These are phyloP conservation scores for Dryobotodes eremita DNA, from an alignment of 2,888 invertebrate species.

Conservation along the genomic window DNA sequence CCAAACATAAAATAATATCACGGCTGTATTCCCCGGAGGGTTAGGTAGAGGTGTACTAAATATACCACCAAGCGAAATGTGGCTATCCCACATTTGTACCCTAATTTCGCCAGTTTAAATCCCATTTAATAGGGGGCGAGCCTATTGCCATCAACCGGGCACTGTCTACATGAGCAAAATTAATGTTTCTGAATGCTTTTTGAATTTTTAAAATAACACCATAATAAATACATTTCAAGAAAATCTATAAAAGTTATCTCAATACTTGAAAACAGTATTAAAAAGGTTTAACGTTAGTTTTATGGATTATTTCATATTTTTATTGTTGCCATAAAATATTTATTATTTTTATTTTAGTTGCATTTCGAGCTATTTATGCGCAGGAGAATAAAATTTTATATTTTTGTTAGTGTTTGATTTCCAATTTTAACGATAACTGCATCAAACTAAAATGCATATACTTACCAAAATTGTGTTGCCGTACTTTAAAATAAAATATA, in stretches of 20 bases:
- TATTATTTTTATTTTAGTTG: constrained; percentile 15
- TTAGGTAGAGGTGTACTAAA: no score
- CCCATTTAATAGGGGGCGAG: background rate
- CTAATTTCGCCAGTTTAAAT: no score
- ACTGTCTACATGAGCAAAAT: background rate
- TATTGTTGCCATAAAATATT: constrained; percentile 26
- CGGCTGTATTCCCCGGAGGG: no score
- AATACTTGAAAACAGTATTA: constrained; percentile 2
- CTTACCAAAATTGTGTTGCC: background rate
- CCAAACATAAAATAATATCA: no score
- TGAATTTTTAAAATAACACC: background rate
- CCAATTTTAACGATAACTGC: background rate
- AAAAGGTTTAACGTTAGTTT: constrained; percentile 24
- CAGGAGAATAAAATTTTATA: background rate
- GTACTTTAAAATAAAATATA: background rate
- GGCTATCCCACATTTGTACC: no score
- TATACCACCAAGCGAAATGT: no score
- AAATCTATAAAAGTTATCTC: constrained; percentile 6
- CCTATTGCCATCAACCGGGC: no score
- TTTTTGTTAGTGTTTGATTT: background rate
- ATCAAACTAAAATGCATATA: background rate
- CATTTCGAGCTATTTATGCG: constrained; percentile 4
- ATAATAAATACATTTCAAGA: no score
- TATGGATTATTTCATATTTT: constrained; percentile 23
- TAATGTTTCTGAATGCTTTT: background rate